These are phyloP conservation scores for Serinus canaria DNA, from an alignment of 2,113 vertebrate species.

Conservation along the genomic window DNA sequence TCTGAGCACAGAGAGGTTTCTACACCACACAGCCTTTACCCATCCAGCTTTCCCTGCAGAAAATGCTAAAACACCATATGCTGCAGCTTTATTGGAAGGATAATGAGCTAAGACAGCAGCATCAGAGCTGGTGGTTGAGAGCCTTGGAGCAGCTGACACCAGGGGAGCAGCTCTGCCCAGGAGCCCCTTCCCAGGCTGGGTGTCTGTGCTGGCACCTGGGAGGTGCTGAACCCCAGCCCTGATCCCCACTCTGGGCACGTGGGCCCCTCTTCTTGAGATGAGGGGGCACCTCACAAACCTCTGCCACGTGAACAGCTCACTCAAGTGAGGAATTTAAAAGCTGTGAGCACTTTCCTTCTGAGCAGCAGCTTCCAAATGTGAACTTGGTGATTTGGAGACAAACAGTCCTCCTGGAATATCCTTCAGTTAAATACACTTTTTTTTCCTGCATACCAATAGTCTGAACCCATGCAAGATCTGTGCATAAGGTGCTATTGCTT, in stretches of 20 bases:
- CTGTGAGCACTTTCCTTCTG: background rate
- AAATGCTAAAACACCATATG: background rate
- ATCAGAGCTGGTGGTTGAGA: background rate
- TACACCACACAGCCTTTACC: background rate
- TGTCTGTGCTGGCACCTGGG: background rate
- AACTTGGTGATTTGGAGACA: background rate
- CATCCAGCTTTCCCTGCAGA: background rate
- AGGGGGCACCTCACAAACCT: background rate
- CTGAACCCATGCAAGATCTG: background rate
- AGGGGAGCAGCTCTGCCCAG: background rate
- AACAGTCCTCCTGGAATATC: background rate
- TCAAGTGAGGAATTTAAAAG: background rate
- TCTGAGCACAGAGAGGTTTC: background rate
- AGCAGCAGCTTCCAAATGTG: background rate
- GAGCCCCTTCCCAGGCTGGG: background rate
- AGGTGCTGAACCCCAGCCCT: background rate
- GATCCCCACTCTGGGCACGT: accelerated
- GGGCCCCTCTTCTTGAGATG: background rate
- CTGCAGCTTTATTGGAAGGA: background rate
- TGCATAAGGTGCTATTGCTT: background rate
- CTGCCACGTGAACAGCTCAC: accelerated
- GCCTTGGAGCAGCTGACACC: background rate
- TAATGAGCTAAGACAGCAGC: background rate
- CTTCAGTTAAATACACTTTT: background rate
- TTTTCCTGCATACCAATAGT: background rate